These are phyloP conservation scores for Corvus moneduloides DNA, from an alignment of 2,113 vertebrate genomes.

Conservation along the genomic window DNA sequence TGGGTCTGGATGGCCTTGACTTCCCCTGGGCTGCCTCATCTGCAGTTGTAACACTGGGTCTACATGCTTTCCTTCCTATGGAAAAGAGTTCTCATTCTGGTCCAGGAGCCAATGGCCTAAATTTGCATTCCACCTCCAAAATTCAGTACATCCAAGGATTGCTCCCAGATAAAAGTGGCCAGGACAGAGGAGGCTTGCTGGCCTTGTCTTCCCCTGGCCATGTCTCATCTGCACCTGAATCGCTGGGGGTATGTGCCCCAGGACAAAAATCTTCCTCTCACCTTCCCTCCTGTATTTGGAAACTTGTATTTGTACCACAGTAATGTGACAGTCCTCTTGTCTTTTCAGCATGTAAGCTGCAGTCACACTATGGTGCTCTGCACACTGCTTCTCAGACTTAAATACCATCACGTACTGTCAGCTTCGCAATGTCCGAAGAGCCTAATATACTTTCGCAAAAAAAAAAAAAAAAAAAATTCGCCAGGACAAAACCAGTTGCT, in stretches of 20 bases:
- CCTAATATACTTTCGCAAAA: background rate
- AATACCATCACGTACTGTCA: background rate
- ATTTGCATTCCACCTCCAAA: background rate
- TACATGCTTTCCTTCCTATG: background rate
- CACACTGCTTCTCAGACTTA: background rate
- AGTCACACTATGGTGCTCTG: background rate
- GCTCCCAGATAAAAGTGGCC: background rate
- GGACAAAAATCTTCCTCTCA: background rate
- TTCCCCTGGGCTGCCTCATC: background rate
- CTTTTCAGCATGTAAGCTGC: background rate
- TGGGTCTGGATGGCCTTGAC: background rate
- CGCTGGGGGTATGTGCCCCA: background rate
- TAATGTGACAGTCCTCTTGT: background rate
- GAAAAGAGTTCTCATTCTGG: background rate
- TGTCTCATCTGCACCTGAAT: background rate
- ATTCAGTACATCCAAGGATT: background rate
- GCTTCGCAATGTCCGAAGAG: background rate
- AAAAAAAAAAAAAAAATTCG: background rate
- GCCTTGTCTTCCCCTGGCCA: background rate
- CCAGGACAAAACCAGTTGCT: background rate
- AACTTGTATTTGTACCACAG: background rate
- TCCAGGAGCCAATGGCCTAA: background rate
- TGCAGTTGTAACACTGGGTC: background rate
- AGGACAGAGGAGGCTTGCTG: background rate
- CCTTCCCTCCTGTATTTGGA: background rate